Percentiles rank a stretch among this genome's conserved stretches.
These are phyloP conservation scores for Catharus minimus DNA, from an alignment of 2,113 vertebrate genomes.

Conservation along the genomic window DNA sequence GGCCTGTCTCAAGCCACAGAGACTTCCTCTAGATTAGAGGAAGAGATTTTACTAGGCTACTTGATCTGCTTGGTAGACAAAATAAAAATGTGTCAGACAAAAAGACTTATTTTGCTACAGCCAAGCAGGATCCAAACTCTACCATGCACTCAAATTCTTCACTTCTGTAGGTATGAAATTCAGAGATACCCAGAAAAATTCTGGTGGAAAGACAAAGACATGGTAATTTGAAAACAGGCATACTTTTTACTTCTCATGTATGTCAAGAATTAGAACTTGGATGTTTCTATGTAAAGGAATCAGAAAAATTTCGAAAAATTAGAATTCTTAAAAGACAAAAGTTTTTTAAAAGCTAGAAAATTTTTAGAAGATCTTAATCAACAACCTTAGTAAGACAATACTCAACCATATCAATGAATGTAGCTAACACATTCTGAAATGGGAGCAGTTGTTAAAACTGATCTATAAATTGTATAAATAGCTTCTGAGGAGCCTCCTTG, in stretches of 20 bases:
- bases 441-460: neutral
- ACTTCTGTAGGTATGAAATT: neutral
- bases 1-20: neutral
- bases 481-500: neutral
- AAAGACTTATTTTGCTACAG: neutral
- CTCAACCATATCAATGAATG: neutral
- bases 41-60: neutral
- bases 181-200: neutral
- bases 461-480: neutral
- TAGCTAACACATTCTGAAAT: neutral
- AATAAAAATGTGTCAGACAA: neutral
- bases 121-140: neutral
- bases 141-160: neutral
- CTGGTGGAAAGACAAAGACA: neutral
- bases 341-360: neutral
- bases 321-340: neutral
- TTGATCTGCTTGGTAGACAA: neutral
- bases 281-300: neutral
- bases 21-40: neutral
- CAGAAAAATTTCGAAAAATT: neutral
- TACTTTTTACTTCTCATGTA: neutral
- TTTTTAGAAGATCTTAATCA: neutral
- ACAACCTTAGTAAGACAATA: neutral
- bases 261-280: neutral
- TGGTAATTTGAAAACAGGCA: neutral